Evolutionary conservation across 2,888 invertebrate genomes (phyloP).

Genomic region (Dryocosmus kuriphilus): DNA sequence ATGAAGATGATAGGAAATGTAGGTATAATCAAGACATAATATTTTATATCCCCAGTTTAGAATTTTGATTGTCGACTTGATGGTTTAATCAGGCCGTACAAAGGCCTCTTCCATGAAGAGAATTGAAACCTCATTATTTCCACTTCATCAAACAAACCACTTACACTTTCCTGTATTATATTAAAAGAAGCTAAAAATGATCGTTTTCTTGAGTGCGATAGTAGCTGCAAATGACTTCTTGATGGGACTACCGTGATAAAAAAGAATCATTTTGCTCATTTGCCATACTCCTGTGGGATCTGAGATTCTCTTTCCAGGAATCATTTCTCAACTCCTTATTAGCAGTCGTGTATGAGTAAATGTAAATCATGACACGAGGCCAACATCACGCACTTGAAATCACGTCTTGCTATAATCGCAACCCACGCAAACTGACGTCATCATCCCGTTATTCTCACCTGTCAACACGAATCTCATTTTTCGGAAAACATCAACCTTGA

Average conservation of each 20-base stretch:
- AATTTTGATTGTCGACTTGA: neutral
- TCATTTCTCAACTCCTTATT: slow-evolving; percentile 38
- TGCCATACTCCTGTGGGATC: neutral
- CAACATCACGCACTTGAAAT: slow-evolving; percentile 47
- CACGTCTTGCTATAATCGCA: slow-evolving; percentile 67
- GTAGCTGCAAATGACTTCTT: slow-evolving; percentile 3
- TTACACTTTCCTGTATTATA: slow-evolving; percentile 15
- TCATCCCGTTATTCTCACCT: slow-evolving; percentile 67
- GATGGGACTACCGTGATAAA: neutral
- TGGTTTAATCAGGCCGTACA: neutral
- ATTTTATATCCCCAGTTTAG: neutral
- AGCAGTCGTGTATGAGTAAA: slow-evolving; percentile 26
- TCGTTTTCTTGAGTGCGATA: neutral
- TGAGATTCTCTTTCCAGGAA: slow-evolving; percentile 24
- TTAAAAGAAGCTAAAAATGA: slow-evolving; percentile 22
- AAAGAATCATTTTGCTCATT: slow-evolving; percentile 4
- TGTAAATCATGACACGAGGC: slow-evolving; percentile 43
- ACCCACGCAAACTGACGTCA: slow-evolving; percentile 72
- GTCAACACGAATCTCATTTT: slow-evolving; percentile 55
- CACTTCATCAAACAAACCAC: slow-evolving; percentile 1
- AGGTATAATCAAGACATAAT: neutral
- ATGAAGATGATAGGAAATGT: too few relatives aligned
- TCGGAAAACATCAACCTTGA: slow-evolving; percentile 53
- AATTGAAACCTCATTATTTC: neutral
- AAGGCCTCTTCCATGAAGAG: neutral